Evolutionary conservation across 2,797 vertebrate species (phyloP), one percentile per base, ranked within the genome.

Genomic region (Sebastes itinus): DNA sequence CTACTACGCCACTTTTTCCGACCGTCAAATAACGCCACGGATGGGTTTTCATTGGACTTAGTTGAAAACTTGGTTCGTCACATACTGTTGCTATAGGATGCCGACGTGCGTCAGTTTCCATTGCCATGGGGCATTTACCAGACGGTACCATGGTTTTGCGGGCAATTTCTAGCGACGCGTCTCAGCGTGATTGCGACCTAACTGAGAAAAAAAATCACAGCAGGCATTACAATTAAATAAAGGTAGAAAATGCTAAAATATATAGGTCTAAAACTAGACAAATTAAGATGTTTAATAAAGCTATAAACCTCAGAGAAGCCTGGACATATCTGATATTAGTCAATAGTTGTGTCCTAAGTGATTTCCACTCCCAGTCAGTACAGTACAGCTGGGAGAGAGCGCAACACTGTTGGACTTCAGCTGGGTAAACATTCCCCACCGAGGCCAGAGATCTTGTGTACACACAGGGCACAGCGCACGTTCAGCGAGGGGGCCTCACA

Each of bases 391-490:
- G 85, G 68, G 83, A 82, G 88, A 90, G 83, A 88, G 84, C 46
- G 58, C 80, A 80, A 76, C 92, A 87, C 94, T 85, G 91, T 92
- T 93, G 92, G 92, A 95, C 95, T 94, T 95, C 95, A 95, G 95
- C 94, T 95, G 94, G 92, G 93, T 95, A 95, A 96, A 96, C 94
- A 95, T 87, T 92, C 89, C 94, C 94, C 69, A 75, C 90, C 18
- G 94, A 93, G 94, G 93, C 90, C 91, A 90, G 92, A 91, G 88
- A 94, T 95, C 92, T 94, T 95, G 88, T 94, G 93, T 95, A 94
- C 94, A 94, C 89, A 93, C 70, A 42, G 89, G 85, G 83, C 82
- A 91, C 90, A 87, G 88, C 84, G 71, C 91, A 89, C 80, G 77
- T 86, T 92, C 81, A 74, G 85, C n/a, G 25, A 86, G 75, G 88